Conservation (phyloP, 2,888 invertebrate genomes). For the Lasioglossum calceatum region DNA sequence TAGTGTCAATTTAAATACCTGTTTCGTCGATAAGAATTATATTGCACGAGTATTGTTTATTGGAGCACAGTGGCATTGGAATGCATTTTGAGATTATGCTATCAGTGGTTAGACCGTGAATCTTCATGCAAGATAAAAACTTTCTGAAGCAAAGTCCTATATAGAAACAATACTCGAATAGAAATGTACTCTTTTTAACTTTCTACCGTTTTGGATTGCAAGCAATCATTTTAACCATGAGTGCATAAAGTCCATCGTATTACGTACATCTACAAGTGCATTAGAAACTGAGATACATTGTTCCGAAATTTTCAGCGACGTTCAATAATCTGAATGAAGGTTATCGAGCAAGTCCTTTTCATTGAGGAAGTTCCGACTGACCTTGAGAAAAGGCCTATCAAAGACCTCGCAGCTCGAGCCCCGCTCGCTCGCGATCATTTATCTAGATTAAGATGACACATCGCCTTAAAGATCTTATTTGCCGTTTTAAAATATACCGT, state of each 20-base stretch:
- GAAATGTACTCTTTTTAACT: neutral
- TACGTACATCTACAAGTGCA: neutral
- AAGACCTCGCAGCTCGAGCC: neutral
- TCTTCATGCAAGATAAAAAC: neutral
- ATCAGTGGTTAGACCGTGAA: neutral
- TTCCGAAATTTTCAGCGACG: neutral
- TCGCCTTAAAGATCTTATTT: neutral
- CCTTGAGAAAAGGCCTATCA: neutral
- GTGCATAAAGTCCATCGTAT: neutral
- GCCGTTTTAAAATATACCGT: conserved; percentile 4
- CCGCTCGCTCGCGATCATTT: neutral
- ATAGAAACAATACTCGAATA: neutral
- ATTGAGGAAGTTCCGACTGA: neutral
- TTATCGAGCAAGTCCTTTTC: neutral
- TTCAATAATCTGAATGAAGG: neutral
- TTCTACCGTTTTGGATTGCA: neutral
- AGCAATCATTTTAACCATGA: neutral
- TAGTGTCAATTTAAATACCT: no score
- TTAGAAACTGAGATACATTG: neutral
- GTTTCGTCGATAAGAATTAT: neutral
- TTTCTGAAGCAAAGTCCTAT: neutral
- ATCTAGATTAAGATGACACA: conserved; percentile 20
- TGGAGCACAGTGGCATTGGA: neutral
- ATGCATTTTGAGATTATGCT: neutral
- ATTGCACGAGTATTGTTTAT: neutral